Conservation (phyloP, 2,888 invertebrate species). For the Apantesis nais region DNA sequence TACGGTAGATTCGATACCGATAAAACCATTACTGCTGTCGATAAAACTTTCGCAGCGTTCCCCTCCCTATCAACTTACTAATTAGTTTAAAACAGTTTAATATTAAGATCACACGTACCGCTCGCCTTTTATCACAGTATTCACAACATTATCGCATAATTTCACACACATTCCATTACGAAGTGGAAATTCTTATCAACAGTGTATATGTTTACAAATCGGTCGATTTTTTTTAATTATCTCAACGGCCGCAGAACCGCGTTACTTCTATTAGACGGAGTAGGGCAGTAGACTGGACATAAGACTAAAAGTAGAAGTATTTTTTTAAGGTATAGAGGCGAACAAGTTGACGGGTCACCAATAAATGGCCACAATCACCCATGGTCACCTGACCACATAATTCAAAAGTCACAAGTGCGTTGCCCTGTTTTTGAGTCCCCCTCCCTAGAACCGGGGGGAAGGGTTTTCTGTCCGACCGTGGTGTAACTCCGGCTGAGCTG, state of each 20-base stretch:
- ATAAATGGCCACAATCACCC: no score
- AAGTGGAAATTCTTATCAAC: constrained; percentile 5
- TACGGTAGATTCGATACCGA: background rate
- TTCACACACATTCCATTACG: constrained; percentile 9
- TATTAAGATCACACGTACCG: constrained; percentile 15
- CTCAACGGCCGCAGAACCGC: background rate
- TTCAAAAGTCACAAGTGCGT: no score
- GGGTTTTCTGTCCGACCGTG: no score
- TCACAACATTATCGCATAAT: constrained; percentile 7
- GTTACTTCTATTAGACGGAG: background rate
- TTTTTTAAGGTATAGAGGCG: no score
- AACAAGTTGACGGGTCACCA: no score
- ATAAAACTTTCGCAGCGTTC: background rate
- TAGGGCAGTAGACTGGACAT: background rate
- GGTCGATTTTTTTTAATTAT: constrained; percentile 1
- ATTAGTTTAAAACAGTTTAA: constrained; percentile 17
- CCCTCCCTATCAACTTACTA: background rate
- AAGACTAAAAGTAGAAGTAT: background rate
- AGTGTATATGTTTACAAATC: constrained; percentile 9
- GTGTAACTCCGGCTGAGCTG: no score
- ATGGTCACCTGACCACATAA: no score
- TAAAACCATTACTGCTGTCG: background rate
- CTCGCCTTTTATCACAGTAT: background rate
- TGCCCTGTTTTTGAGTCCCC: no score
- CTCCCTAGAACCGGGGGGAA: no score